phyloP scores from a whole-genome alignment of 2,888 invertebrate genomes.

The Anthophora plumipes region DNA sequence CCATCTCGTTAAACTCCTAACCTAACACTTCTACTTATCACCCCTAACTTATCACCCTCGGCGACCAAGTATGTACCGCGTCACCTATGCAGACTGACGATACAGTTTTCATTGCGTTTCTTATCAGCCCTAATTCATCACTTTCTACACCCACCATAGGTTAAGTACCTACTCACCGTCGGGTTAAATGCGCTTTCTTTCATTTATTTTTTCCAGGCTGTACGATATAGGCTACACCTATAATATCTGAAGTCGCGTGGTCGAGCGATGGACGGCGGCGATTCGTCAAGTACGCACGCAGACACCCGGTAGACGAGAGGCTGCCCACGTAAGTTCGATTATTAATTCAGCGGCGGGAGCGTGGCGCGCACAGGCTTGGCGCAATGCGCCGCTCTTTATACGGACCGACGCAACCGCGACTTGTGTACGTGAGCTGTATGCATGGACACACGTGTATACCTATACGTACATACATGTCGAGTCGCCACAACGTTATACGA shows the following conservation, averaged over 20 bases:
- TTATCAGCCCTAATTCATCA: slow-evolving; percentile 6
- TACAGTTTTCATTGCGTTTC: slow-evolving; percentile 1
- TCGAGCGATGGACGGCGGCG: slow-evolving; percentile 5
- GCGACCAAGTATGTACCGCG: not conserved
- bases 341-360: slow-evolving; percentile 64
- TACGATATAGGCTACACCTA: not conserved
- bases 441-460: not conserved
- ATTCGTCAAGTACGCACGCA: slow-evolving; percentile 12
- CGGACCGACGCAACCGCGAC: slow-evolving; percentile 37
- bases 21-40: slow-evolving; percentile 11
- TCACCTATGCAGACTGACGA: not conserved
- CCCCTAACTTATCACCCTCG: slow-evolving; percentile 6
- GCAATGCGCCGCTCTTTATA: slow-evolving; percentile 63
- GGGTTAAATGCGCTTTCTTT: not conserved
- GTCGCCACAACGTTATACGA: slow-evolving; percentile 45
- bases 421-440: slow-evolving; percentile 1
- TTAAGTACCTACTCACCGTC: too few relatives aligned
- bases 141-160: not conserved
- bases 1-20: too few relatives aligned
- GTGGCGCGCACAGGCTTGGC: slow-evolving; percentile 54
- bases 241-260: not conserved
- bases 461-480: not conserved
- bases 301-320: slow-evolving; percentile 65
- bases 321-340: slow-evolving; percentile 68
- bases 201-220: slow-evolving; percentile 4